Evolutionary conservation across 2,888 invertebrate species (phyloP), one percentile per base, ranked within the genome.

Genomic region (Miltochrista miniata): DNA sequence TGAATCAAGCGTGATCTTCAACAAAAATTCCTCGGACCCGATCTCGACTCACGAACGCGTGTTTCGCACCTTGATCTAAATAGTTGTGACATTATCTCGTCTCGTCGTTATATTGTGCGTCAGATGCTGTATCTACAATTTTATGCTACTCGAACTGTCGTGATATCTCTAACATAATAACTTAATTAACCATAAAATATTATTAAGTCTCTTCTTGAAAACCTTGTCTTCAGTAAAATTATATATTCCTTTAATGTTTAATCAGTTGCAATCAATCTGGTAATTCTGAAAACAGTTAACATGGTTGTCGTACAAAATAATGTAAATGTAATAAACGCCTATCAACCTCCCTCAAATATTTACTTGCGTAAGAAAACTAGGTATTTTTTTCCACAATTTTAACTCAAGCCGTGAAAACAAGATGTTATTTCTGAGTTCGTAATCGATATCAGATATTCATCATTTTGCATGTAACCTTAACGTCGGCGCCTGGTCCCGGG

Each of bases 1-100:
- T 83, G 73, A 81, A 81, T 82, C 74, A 74, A 81, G 83, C 83
- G 84, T 85, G 83, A 83, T 88, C 85, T 83, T 84, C 83, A 78
- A 81, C 81, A 81, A 85, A 87, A 87, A 90, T 85, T 83, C 85
- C 84, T 79, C 83, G 76, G 82, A 82, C 82, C 83, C 82, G 81
- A 83, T 87, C 85, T 85, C 85, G 78, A 82, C 84, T 87, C 86
- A 85, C 84, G 85, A 84, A 81, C 86, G 85, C 87, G 84, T 83
- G 86, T 85, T 87, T 88, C 84, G 85, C 90, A 90, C 90, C 90
- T 91, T 91, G 90, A 91, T 90, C 90, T 90, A 90, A 90, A 91
- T 91, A 88, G 87, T 86, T 87, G 83, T 83, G 87, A 90, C 87
- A 90, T 88, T 87, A 88, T 90, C 83, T 85, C 81, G 83, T 77